These are phyloP conservation scores for Ctenomys sociabilis DNA, from an alignment of 2,113 vertebrate species.

Conservation along the genomic window DNA sequence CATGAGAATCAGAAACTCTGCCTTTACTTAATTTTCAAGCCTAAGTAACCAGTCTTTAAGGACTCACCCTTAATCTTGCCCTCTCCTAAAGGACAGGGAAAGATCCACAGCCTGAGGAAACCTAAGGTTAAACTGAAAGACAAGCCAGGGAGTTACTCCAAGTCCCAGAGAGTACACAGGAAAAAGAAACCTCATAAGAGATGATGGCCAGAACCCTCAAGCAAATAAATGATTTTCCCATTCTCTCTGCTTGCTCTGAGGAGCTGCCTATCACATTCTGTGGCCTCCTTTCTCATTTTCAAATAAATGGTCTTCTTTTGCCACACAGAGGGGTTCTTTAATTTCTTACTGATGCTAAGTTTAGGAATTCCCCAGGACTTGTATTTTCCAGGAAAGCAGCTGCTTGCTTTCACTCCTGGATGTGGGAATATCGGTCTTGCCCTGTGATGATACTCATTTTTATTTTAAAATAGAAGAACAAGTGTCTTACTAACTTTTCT, in stretches of 20 bases:
- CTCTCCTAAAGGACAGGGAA: background rate
- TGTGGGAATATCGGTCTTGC: background rate
- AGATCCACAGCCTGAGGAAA: background rate
- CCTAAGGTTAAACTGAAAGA: background rate
- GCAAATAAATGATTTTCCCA: background rate
- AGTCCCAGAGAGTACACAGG: background rate
- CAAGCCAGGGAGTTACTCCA: background rate
- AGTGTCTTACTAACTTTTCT: background rate
- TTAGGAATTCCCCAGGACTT: background rate
- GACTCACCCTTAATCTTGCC: too few relatives aligned
- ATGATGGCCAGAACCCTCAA: background rate
- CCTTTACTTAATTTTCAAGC: background rate
- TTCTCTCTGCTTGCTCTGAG: background rate
- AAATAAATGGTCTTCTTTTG: background rate
- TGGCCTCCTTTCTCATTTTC: background rate
- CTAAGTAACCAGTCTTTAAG: background rate
- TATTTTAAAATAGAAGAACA: background rate
- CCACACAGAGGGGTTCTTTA: background rate
- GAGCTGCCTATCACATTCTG: background rate
- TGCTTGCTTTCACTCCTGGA: background rate
- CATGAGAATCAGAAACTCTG: background rate
- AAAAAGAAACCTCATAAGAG: background rate
- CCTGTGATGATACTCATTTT: background rate
- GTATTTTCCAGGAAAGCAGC: background rate
- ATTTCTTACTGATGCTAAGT: background rate